These are phyloP conservation scores for Pseudochirops cupreus DNA, from an alignment of 2,797 vertebrate genomes.

Conservation along the genomic window DNA sequence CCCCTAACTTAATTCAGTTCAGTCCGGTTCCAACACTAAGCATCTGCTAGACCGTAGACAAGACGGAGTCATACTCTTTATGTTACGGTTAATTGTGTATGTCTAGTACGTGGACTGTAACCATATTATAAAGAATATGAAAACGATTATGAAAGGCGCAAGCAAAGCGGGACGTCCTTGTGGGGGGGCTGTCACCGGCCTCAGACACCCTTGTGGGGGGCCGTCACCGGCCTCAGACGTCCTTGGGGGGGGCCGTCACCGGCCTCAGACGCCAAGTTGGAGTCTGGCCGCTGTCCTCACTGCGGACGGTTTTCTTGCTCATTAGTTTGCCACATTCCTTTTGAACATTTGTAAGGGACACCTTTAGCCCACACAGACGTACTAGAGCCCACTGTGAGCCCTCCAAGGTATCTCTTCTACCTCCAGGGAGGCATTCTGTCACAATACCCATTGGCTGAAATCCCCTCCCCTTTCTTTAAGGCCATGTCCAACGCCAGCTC, in stretches of 20 bases:
- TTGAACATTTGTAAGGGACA: background rate
- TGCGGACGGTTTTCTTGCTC: background rate
- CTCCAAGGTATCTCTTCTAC: background rate
- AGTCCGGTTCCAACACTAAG: background rate
- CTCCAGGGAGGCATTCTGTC: background rate
- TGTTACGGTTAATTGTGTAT: background rate
- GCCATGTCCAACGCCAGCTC: background rate
- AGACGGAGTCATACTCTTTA: background rate
- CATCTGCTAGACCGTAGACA: background rate
- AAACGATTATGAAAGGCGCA: background rate
- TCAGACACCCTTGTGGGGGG: no score
- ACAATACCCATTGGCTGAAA: background rate
- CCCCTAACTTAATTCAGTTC: background rate
- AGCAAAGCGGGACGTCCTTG: background rate
- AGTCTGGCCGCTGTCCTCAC: background rate
- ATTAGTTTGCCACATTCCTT: background rate
- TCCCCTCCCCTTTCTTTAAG: background rate
- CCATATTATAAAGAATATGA: background rate
- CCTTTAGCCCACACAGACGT: background rate
- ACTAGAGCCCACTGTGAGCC: background rate
- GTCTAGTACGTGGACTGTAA: background rate
- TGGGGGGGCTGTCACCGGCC: background rate
- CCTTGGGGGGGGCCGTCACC: background rate
- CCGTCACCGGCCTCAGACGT: no score
- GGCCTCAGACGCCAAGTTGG: background rate